phyloP scores from a whole-genome alignment of 1,140 invertebrate species.

The Conus ventricosus region DNA sequence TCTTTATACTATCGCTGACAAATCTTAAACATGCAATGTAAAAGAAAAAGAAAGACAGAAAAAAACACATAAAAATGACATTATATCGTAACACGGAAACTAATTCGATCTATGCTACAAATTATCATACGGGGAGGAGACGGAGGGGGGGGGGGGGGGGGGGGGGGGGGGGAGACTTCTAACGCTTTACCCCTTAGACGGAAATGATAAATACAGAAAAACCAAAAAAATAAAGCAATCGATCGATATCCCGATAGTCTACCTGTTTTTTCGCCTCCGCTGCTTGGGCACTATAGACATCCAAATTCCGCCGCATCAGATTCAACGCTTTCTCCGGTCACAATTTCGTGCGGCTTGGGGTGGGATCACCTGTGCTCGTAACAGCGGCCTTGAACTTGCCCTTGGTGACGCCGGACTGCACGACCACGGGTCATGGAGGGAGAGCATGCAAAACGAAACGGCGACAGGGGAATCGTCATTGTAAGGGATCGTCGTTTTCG shows the following conservation, averaged over 20 bases:
- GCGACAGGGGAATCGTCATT: neutral
- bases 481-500: too few relatives aligned
- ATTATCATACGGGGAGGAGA: too few relatives aligned
- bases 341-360: constrained; percentile 38
- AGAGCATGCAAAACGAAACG: neutral
- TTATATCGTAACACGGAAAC: too few relatives aligned
- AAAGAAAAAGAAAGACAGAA: too few relatives aligned
- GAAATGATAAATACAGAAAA: too few relatives aligned
- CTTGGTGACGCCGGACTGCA: neutral
- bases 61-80: too few relatives aligned
- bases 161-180: too few relatives aligned
- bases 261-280: constrained; percentile 49
- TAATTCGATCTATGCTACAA: too few relatives aligned
- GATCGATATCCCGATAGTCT: neutral
- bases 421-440: neutral
- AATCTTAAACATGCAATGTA: too few relatives aligned
- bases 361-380: constrained; percentile 53
- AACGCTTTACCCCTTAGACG: too few relatives aligned
- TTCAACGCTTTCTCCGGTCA: constrained; percentile 48
- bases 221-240: neutral
- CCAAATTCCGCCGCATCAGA: constrained; percentile 55
- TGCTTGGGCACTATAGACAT: constrained; percentile 47
- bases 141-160: too few relatives aligned
- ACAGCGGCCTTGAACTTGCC: constrained; percentile 58
- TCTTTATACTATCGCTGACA: too few relatives aligned